phyloP scores from a whole-genome alignment of 2,113 vertebrate species.

The Varanus komodoensis region DNA sequence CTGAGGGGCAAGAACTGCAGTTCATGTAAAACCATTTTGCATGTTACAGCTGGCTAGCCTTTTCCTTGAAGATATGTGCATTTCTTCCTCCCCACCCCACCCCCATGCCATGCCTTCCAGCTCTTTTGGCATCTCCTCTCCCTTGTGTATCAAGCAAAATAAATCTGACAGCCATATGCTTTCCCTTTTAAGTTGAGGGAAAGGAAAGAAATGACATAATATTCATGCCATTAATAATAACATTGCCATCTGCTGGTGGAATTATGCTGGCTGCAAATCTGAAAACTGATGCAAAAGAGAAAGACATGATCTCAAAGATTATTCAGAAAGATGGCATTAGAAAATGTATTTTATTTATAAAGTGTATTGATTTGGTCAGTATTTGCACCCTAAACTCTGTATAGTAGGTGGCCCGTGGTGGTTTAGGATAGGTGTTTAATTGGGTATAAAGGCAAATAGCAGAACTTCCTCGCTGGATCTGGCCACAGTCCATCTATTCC shows the following conservation, averaged over 20 bases:
- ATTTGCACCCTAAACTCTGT: neutral
- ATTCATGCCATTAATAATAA: conserved; percentile 57
- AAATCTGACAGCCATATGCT: neutral
- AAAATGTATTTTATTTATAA: neutral
- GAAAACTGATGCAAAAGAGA: neutral
- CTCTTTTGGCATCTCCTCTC: conserved; percentile 27
- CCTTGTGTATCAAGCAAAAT: conserved; percentile 1
- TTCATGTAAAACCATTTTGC: conserved; percentile 26
- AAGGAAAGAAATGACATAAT: neutral
- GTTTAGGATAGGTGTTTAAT: neutral
- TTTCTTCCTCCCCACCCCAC: neutral
- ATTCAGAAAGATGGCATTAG: too few species aligned
- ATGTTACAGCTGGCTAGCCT: conserved; percentile 20
- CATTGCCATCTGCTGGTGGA: conserved; percentile 78
- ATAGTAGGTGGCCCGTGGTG: neutral
- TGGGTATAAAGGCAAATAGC: neutral
- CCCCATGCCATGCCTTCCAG: conserved; percentile 1
- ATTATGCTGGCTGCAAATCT: neutral
- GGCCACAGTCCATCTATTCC: neutral
- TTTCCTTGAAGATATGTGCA: conserved; percentile 25
- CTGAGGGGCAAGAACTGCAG: neutral
- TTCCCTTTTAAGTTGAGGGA: neutral
- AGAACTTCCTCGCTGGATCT: neutral
- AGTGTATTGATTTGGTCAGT: neutral
- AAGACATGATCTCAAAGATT: neutral